Evolutionary conservation across 2,113 vertebrate species (phyloP).

Genomic region (Dromas ardeola): DNA sequence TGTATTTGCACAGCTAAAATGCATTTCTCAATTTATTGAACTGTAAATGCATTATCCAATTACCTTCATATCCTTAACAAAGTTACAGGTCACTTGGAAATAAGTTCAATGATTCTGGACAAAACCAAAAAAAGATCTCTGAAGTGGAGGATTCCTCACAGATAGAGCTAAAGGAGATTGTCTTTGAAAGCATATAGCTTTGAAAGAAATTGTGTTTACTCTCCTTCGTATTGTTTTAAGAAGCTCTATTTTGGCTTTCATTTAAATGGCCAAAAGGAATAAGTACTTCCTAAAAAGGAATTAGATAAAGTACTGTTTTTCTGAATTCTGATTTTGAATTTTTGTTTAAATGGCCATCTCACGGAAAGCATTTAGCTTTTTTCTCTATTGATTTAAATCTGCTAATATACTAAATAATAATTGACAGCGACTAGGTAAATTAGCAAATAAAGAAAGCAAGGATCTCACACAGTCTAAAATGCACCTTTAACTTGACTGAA

Average conservation of each 20-base stretch:
- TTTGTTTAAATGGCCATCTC: background rate
- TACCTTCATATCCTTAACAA: constrained; percentile 54
- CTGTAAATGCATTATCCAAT: constrained; percentile 51
- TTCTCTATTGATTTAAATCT: background rate
- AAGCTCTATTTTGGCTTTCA: background rate
- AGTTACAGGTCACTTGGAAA: constrained; percentile 36
- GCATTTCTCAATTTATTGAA: constrained; percentile 45
- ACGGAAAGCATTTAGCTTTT: background rate
- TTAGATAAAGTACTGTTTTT: background rate
- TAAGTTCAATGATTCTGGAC: background rate
- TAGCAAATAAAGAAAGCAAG: background rate
- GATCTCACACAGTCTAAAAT: background rate
- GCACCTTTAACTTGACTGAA: background rate
- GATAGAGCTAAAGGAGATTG: background rate
- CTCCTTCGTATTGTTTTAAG: background rate
- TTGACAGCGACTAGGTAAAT: background rate
- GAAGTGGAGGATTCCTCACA: background rate
- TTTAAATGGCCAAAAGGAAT: background rate
- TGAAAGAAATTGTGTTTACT: background rate
- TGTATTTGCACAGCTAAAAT: background rate
- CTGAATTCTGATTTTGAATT: background rate
- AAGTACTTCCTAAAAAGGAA: background rate
- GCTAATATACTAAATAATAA: background rate
- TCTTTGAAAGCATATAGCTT: background rate
- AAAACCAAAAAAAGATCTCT: background rate